phyloP scores from a whole-genome alignment of 1,140 invertebrate species.

The Elymnias hypermnestra region DNA sequence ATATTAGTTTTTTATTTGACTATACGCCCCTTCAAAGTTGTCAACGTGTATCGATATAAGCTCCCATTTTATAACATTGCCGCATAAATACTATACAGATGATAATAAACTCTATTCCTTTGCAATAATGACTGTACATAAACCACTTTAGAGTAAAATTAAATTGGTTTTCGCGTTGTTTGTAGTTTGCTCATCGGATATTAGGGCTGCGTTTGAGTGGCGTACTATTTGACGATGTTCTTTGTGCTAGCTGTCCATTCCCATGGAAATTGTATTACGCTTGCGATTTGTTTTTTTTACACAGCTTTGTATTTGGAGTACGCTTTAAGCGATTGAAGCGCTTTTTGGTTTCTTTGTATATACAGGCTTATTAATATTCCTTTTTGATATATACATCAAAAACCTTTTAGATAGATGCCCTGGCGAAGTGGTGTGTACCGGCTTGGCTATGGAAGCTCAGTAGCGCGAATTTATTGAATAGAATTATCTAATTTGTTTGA shows the following conservation, averaged over 20 bases:
- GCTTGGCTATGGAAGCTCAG: no score
- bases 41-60: conserved; percentile 56
- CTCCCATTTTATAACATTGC: conserved; percentile 4
- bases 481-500: no score
- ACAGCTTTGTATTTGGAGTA: conserved; percentile 19
- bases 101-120: neutral
- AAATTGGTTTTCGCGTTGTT: conserved; percentile 34
- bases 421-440: no score
- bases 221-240: conserved; percentile 54
- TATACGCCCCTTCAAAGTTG: conserved; percentile 57
- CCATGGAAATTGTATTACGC: conserved; percentile 54
- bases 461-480: no score
- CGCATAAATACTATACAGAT: neutral
- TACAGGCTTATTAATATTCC: no score
- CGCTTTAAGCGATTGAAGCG: conserved; percentile 4
- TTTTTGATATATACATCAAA: no score
- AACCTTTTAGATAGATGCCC: no score
- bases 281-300: conserved; percentile 27
- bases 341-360: no score
- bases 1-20: conserved; percentile 73
- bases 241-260: conserved; percentile 44
- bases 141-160: conserved; percentile 14
- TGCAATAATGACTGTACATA: conserved; percentile 5
- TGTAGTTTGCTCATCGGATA: conserved; percentile 62
- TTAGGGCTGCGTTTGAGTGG: conserved; percentile 48